Base-by-base conservation (phyloP, 2,888 invertebrate genomes). In the Drosophila recens region DNA sequence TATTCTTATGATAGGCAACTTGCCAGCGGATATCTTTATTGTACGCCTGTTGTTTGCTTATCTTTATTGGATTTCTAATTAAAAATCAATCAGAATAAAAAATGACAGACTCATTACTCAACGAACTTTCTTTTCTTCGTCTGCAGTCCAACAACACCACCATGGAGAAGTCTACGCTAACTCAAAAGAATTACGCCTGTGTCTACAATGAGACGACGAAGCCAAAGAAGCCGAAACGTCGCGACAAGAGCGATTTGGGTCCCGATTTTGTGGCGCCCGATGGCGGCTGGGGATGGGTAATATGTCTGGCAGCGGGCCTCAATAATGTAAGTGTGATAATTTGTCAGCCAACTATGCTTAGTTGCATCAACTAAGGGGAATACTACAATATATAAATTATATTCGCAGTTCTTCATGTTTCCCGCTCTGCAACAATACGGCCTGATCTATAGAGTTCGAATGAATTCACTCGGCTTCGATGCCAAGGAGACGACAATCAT, bases 261-360 rank as follows among this genome's bases (percentile, higher is more conserved):
- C 86, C 94, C 8, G 94, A 95, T 72, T 96, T 95, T 79, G 92
- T 94, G 38, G 94, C 96, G 1, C 96, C 96, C 0, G 96, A 96
- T 90, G 96, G 96, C 1, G 96, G 96, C 0, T 96, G 96, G 96
- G 92, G 90, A 0, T 96, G 96, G 96, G 93, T 96, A 88, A 94
- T 96, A n/a, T 94, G 96, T 27, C 79, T 96, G 23, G 96, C 96
- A 1, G 95, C 95, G 43, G 96, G 96, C 75, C 93, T 95, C 79
- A 95, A 95, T 53, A 96, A 96, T 89, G 96, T 96, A 92, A 95
- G 95, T 94, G 46, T n/a, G n/a, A n/a, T n/a, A 27, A 1, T 27
- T 10, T n/a, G 15, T 6, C 38, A 17, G 33, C 38, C 15, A 17
- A 30, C 3, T 27, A 27, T 9, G 30, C 11, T 48, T 20, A 30